A percentile compares a stretch with the other conserved stretches of the same genome.
phyloP scores from a whole-genome alignment of 2,797 vertebrate genomes.

The Peromyscus aztecus region DNA sequence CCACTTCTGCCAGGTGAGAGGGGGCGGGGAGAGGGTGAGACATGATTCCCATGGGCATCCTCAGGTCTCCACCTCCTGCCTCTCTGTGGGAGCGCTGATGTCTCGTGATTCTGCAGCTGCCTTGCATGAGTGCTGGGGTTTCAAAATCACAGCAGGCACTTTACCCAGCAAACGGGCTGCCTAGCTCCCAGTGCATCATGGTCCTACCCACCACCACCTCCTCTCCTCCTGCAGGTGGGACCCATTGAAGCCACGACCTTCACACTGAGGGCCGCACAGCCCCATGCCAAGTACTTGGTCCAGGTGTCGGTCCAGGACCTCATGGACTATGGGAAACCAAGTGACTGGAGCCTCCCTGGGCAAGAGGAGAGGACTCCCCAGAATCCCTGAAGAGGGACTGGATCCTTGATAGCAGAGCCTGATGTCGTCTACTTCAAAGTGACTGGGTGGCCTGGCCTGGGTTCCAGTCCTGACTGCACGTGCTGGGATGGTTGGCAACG shows the following conservation, averaged over 20 bases:
- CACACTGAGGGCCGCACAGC: slow-evolving; percentile 72
- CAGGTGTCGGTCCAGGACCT: slow-evolving; percentile 86
- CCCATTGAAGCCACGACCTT: slow-evolving; percentile 79
- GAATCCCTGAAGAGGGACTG: neutral
- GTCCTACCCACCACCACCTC: rapidly evolving
- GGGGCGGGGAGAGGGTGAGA: neutral
- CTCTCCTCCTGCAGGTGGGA: slow-evolving; percentile 78
- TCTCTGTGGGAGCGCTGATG: neutral
- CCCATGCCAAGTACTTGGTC: slow-evolving; percentile 65
- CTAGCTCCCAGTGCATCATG: rapidly evolving
- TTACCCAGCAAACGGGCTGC: neutral
- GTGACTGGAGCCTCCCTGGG: slow-evolving; percentile 84
- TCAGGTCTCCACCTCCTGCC: neutral
- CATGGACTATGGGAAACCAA: slow-evolving; percentile 79
- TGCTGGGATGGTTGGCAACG: neutral
- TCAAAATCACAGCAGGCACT: neutral
- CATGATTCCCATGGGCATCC: neutral
- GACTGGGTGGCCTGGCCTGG: neutral
- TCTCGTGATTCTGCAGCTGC: neutral
- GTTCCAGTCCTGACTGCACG: rapidly evolving
- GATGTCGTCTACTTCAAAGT: too few species aligned
- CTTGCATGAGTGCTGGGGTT: neutral
- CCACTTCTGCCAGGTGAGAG: slow-evolving; percentile 81
- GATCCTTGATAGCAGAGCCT: neutral
- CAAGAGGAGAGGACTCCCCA: neutral